Percentiles rank a stretch among this genome's conserved stretches.
These are phyloP conservation scores for Trissolcus brochymenae DNA, from an alignment of 2,888 invertebrate species.

Conservation along the genomic window DNA sequence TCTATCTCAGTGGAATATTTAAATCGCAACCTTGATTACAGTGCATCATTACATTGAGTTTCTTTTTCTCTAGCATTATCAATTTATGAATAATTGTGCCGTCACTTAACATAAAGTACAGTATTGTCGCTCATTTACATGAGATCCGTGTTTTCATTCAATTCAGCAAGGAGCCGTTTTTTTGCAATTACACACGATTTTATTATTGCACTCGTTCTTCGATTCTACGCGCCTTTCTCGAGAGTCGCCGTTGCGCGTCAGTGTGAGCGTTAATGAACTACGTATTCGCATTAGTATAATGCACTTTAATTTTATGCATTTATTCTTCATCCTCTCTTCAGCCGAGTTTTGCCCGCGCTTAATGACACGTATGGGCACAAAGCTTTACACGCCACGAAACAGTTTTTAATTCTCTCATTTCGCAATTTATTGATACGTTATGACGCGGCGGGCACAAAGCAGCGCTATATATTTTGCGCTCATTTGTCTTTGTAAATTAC, in stretches of 20 bases:
- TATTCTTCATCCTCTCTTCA: conserved; percentile 39
- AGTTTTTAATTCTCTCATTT: conserved; percentile 11
- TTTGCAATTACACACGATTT: conserved; percentile 35
- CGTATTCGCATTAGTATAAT: conserved; percentile 46
- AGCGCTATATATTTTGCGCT: conserved; percentile 14
- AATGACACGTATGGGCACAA: conserved; percentile 31
- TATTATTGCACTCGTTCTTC: conserved; percentile 38
- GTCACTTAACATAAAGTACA: conserved; percentile 26
- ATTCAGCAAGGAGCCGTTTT: conserved; percentile 24
- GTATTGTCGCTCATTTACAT: conserved; percentile 33
- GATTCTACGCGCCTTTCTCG: conserved; percentile 19
- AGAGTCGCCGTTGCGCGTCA: conserved; percentile 14
- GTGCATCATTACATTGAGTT: conserved; percentile 37
- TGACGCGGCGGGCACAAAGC: conserved; percentile 17
- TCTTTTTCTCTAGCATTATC: conserved; percentile 44
- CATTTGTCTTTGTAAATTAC: conserved; percentile 22
- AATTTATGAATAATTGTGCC: conserved; percentile 45
- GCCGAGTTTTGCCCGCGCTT: conserved; percentile 22
- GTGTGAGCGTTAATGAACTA: conserved; percentile 41
- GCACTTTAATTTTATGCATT: conserved; percentile 47
- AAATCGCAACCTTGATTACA: conserved; percentile 40
- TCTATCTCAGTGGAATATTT: conserved; percentile 36
- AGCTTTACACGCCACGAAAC: conserved; percentile 20
- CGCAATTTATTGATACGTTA: conserved; percentile 24
- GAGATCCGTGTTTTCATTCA: conserved; percentile 28